Conservation (phyloP, 2,888 invertebrate genomes). For the Oxytorus armatus region DNA sequence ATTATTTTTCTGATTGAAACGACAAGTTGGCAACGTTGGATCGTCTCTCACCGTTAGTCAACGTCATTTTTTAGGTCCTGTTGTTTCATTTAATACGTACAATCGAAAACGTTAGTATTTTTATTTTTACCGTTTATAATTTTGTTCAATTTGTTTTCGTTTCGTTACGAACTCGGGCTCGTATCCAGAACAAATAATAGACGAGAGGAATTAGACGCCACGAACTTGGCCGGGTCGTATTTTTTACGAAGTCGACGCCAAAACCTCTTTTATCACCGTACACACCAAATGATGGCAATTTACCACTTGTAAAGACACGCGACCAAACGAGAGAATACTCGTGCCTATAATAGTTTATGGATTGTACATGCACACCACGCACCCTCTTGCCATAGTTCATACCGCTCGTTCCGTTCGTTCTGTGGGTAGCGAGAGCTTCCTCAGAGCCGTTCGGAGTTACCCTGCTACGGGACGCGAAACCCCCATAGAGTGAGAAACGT, state of each 20-base stretch:
- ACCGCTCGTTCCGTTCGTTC: slow-evolving; percentile 66
- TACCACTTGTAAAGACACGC: slow-evolving; percentile 80
- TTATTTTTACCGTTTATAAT: too few relatives aligned
- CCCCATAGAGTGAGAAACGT: slow-evolving; percentile 57
- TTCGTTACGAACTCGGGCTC: too few relatives aligned
- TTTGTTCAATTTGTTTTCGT: too few relatives aligned
- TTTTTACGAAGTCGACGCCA: slow-evolving; percentile 58
- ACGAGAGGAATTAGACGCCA: slow-evolving; percentile 55
- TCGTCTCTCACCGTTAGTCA: too few relatives aligned
- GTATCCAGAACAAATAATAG: slow-evolving; percentile 52
- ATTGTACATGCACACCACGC: slow-evolving; percentile 71
- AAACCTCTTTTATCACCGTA: slow-evolving; percentile 63
- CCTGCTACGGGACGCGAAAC: slow-evolving; percentile 44
- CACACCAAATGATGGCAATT: slow-evolving; percentile 79
- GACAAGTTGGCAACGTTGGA: too few relatives aligned
- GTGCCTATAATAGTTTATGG: slow-evolving; percentile 78
- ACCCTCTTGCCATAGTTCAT: slow-evolving; percentile 61
- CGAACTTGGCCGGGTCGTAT: slow-evolving; percentile 36
- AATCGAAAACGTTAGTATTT: too few relatives aligned
- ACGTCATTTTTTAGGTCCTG: too few relatives aligned
- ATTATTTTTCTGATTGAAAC: too few relatives aligned
- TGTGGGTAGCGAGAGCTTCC: slow-evolving; percentile 66
- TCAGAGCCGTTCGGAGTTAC: slow-evolving; percentile 53
- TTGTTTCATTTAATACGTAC: too few relatives aligned
- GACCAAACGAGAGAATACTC: slow-evolving; percentile 76